phyloP scores from a whole-genome alignment of 2,113 vertebrate species.

The Taurulus bubalis region DNA sequence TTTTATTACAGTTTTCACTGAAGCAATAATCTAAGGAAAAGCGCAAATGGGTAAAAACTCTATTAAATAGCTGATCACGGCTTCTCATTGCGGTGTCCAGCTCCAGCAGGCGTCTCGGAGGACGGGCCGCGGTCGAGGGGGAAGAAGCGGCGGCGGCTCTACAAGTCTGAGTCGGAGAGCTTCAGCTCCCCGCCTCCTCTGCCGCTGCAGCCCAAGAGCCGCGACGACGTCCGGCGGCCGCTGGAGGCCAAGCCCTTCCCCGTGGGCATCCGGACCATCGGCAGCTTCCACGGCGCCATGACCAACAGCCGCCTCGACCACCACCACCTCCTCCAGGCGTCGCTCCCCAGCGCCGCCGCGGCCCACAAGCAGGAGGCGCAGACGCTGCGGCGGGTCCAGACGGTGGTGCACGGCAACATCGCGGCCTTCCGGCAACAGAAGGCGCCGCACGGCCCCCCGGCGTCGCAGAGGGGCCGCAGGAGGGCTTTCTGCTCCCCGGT shows the following conservation, averaged over 20 bases:
- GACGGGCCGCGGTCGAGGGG: conserved; percentile 57
- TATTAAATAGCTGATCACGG: not conserved
- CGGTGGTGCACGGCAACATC: conserved; percentile 52
- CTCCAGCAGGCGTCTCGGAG: conserved; percentile 37
- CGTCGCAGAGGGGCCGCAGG: conserved; percentile 70
- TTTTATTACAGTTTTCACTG: not conserved
- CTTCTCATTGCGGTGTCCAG: conserved; percentile 2
- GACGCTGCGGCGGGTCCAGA: conserved; percentile 48
- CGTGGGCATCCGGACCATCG: conserved; percentile 70
- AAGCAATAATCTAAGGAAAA: not conserved
- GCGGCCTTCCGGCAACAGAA: conserved; percentile 72
- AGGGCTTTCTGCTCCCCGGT: conserved; percentile 74
- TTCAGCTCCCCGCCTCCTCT: conserved; percentile 54
- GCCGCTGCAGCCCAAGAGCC: conserved; percentile 57
- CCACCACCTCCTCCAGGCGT: conserved; percentile 57
- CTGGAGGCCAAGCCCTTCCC: conserved; percentile 74
- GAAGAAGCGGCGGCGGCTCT: conserved; percentile 81
- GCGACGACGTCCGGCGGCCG: conserved; percentile 50
- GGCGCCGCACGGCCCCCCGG: not conserved
- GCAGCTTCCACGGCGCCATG: conserved; percentile 76
- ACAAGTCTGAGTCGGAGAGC: conserved; percentile 82
- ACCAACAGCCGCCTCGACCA: conserved; percentile 70
- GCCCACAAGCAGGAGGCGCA: conserved; percentile 51
- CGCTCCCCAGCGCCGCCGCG: not conserved
- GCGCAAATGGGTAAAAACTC: not conserved